A percentile compares a stretch with the other conserved stretches of the same genome.
Conservation (phyloP, 2,797 vertebrate genomes). For the Clarias fuscus region DNA sequence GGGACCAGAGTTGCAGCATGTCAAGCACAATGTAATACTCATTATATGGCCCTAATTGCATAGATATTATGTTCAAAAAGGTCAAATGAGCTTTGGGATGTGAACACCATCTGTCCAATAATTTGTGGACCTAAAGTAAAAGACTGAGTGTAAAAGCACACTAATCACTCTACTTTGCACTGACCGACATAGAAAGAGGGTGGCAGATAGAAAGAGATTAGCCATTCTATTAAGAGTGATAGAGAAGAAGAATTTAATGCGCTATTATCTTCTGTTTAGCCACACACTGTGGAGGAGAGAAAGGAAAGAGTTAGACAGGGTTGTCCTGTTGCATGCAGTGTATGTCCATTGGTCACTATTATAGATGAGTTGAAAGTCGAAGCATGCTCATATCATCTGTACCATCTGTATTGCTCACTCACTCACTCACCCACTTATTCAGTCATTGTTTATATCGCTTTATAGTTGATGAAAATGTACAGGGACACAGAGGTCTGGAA, state of each 20-base stretch:
- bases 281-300: conserved; percentile 22
- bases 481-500: too few species aligned
- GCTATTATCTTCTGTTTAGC: conserved; percentile 37
- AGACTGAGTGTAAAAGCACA: neutral
- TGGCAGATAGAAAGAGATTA: conserved; percentile 30
- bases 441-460: too few species aligned
- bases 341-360: conserved; percentile 9
- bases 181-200: neutral
- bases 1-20: neutral
- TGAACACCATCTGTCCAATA: conserved; percentile 24
- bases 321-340: neutral
- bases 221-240: conserved; percentile 32
- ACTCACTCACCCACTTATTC: too few species aligned
- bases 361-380: conserved; percentile 25
- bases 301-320: neutral
- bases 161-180: neutral
- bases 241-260: conserved; percentile 28
- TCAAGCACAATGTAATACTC: conserved; percentile 20
- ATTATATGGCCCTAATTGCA: conserved; percentile 29
- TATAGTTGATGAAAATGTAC: too few species aligned
- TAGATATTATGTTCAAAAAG: conserved; percentile 39
- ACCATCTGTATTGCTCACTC: too few species aligned
- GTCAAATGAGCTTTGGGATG: conserved; percentile 30
- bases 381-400: too few species aligned
- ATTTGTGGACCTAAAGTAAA: conserved; percentile 31